Base-by-base conservation (phyloP, 2,113 vertebrate genomes). In the Apeltes quadracus region DNA sequence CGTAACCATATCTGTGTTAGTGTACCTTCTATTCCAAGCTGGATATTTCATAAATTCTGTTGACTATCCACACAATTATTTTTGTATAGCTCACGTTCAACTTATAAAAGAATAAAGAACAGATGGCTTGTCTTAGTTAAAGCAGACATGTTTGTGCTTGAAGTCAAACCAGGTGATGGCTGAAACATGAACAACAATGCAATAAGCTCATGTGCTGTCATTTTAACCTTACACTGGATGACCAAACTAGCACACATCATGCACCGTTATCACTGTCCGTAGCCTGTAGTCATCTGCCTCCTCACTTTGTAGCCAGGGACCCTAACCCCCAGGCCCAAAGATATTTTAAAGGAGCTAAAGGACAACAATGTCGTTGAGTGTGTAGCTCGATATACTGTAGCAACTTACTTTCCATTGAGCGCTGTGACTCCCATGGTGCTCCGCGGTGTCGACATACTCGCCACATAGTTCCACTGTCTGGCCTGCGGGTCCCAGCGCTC, bases 401-500 rank as follows among this genome's bases (percentile, higher is more conserved):
- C 7, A 48, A 89, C 97, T 86, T 92, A 98, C 98, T 98, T 99
- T 91, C 96, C 96, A 15, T 97, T 98, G 78, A 99, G 93, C 0
- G 97, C 95, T 0, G 95, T 96, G 22, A 99, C 96, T 43, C 97
- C 97, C 22, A 98, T 96, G 6, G 97, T 97, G 91, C 97, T 99
- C 81, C 97, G 92, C 0, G 97, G 96, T 1, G 95, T 98, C 22
- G 97, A 96, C 98, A 99, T 99, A 85, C 97, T 99, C 63, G 97
- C 96, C 78, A 99, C 97, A 0, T 98, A 99, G 88, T 99, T 99
- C 98, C 98, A 99, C 83, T 99, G 97, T 38, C 94, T 91, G 6
- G 96, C 97, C 79, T 98, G 96, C 0, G 97, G 97, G 84, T 99
- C 97, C 97, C 97, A 99, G 84, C 98, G 93, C 76, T 99, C 98